phyloP scores from a whole-genome alignment of 1,140 invertebrate species.

The Lutraria rhynchaena region DNA sequence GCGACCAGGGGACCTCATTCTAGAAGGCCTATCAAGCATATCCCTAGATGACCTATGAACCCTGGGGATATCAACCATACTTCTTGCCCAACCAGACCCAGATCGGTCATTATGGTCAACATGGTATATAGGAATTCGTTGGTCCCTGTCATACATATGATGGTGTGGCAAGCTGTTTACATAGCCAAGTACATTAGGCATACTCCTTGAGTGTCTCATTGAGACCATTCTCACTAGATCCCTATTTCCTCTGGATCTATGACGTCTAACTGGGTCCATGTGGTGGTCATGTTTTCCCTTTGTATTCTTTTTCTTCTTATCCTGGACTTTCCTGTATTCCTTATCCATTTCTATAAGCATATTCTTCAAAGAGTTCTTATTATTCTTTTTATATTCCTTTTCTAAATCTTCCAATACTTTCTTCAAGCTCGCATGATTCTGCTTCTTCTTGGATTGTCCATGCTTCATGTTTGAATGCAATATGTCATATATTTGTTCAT shows the following conservation, averaged over 20 bases:
- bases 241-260: conserved; percentile 41
- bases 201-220: conserved; percentile 31
- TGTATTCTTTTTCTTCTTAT: conserved; percentile 27
- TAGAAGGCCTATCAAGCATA: neutral
- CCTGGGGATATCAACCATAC: conserved; percentile 53
- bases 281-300: neutral
- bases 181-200: conserved; percentile 51
- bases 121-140: conserved; percentile 44
- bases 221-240: conserved; percentile 53
- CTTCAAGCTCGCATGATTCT: conserved; percentile 29
- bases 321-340: conserved; percentile 12
- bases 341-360: conserved; percentile 42
- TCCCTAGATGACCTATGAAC: conserved; percentile 34
- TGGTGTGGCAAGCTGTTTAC: conserved; percentile 45
- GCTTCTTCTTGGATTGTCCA: conserved; percentile 6
- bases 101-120: conserved; percentile 34
- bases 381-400: conserved; percentile 41
- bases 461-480: conserved; percentile 7
- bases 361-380: conserved; percentile 37
- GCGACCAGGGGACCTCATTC: neutral
- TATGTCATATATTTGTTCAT: conserved; percentile 36
- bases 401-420: conserved; percentile 35
- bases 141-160: neutral
- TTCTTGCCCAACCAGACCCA: conserved; percentile 38
- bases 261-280: neutral